Base-by-base conservation (phyloP, 2,113 vertebrate species). In the Zapornia atra region DNA sequence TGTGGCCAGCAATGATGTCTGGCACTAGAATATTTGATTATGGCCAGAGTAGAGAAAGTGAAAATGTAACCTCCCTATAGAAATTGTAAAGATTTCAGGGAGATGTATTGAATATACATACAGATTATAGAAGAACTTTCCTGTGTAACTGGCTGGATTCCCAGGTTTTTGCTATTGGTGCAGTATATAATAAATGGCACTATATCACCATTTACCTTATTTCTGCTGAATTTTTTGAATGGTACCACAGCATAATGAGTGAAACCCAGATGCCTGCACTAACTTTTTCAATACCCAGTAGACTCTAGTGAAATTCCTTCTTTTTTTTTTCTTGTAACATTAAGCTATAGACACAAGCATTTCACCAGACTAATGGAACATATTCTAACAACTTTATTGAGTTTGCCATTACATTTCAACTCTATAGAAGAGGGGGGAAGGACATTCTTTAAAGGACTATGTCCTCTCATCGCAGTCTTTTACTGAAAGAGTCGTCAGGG, bases 41-140 rank as follows among this genome's bases (percentile, higher is more conserved):
- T 5, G 29, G 69, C 46, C 76, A 93, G 64, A 93, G 60, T 88
- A 90, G 9, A 95, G 82, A 90, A 93, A 96, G 79, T 61, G 86
- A 88, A 96, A 94, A 88, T 61, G 38, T 71, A 90, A 61, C 46
- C 51, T 94, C 76, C 46, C 88, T 88, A 14, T 22, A 96, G 90
- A 90, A 93, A 93, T 60, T 66, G 38, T 29, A 31, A 36, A 56
- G 29, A 64, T 70, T 94, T 94, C 63, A 70, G 46, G 53, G 56
- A 77, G 40, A 42, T 46, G 18, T 91, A 66, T 31, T 57, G 60
- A 83, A 71, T 33, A 64, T 44, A 79, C 1, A 71, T 44, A 79
- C 1, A 71, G 33, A 48, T 60, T 76, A 60, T 24, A 94, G 68
- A 42, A 94, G 17, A 94, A 84, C 7, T 19, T 71, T 73, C 48